These are phyloP conservation scores for Ostrea denselamellosa DNA, from an alignment of 1,140 invertebrate genomes.

Conservation along the genomic window DNA sequence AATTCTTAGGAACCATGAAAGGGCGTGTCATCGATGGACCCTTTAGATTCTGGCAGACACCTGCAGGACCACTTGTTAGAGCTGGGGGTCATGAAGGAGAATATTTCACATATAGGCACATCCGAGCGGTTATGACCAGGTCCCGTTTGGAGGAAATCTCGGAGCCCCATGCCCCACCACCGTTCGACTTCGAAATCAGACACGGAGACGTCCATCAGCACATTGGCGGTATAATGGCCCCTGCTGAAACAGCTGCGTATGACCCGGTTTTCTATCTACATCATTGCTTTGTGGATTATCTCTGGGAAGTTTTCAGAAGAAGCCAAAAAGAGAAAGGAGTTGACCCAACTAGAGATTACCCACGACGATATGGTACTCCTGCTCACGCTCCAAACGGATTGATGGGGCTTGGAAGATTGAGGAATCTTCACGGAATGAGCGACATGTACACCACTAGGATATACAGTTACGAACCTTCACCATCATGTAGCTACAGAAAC, in stretches of 20 bases:
- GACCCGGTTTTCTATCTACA: constrained; percentile 64
- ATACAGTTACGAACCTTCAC: constrained; percentile 67
- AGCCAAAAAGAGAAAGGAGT: constrained; percentile 59
- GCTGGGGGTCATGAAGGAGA: constrained; percentile 61
- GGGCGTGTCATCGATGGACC: constrained; percentile 78
- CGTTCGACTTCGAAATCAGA: constrained; percentile 61
- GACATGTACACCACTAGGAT: constrained; percentile 65
- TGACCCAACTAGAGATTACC: constrained; percentile 65
- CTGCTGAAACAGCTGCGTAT: constrained; percentile 57
- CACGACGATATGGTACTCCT: constrained; percentile 53
- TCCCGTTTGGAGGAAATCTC: constrained; percentile 59
- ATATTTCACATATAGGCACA: constrained; percentile 58
- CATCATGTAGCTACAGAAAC: constrained; percentile 58
- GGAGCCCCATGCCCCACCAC: constrained; percentile 59
- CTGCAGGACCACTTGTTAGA: constrained; percentile 63
- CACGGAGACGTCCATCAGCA: constrained; percentile 64
- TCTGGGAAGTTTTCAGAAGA: constrained; percentile 62
- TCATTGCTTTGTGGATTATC: constrained; percentile 65
- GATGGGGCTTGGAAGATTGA: constrained; percentile 67
- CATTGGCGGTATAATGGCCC: constrained; percentile 63
- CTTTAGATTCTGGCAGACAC: constrained; percentile 70
- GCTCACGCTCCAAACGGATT: constrained; percentile 51
- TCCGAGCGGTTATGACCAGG: constrained; percentile 55
- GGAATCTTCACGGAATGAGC: constrained; percentile 66
- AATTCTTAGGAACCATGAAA: constrained; percentile 77